Conservation (phyloP, 2,113 vertebrate species). For the Romanogobio albipinnatus region DNA sequence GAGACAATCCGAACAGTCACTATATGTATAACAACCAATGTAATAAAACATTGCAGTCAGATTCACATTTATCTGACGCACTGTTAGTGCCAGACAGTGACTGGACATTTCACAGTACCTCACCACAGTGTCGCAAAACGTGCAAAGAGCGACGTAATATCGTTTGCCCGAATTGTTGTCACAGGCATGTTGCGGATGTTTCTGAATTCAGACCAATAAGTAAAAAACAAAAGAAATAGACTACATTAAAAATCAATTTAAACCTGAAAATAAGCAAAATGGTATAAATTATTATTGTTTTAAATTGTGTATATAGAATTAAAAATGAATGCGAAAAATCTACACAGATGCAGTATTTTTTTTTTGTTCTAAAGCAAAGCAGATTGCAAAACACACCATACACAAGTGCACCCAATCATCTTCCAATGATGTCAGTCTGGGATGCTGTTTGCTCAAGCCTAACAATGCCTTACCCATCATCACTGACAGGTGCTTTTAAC, state of each 20-base stretch:
- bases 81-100: background rate
- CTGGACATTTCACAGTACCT: background rate
- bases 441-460: conserved; percentile 34
- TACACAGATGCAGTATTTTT: background rate
- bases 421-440: background rate
- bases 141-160: too few species aligned
- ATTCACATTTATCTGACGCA: background rate
- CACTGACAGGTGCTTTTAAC: conserved; percentile 46
- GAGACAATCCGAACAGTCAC: background rate
- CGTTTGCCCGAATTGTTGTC: too few species aligned
- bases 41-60: background rate
- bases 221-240: too few species aligned
- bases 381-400: background rate
- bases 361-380: background rate
- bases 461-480: conserved; percentile 40
- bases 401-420: conserved; percentile 8
- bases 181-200: too few species aligned
- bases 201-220: too few species aligned
- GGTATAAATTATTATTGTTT: background rate
- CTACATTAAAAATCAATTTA: too few species aligned
- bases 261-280: too few species aligned
- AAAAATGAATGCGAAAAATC: background rate
- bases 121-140: background rate
- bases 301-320: background rate
- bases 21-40: background rate